A percentile compares a stretch with the other conserved stretches of the same genome.
phyloP scores from a whole-genome alignment of 2,888 invertebrate species.

The Eubasilissa splendida region DNA sequence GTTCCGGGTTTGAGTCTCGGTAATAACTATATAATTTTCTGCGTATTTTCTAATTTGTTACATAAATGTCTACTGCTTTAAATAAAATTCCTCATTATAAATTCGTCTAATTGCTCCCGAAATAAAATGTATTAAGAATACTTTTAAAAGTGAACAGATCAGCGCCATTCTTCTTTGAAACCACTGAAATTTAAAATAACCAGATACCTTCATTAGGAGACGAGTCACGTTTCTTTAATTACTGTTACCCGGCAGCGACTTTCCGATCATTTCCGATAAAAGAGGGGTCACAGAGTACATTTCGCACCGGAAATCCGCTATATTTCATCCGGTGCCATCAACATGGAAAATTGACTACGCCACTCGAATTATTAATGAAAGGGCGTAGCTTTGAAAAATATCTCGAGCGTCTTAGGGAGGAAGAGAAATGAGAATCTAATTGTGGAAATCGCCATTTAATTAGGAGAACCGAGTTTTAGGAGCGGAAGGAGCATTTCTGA shows the following conservation, averaged over 20 bases:
- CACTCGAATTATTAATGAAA: slow-evolving; percentile 43
- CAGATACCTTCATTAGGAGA: slow-evolving; percentile 44
- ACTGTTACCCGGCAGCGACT: slow-evolving; percentile 50
- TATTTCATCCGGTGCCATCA: slow-evolving; percentile 46
- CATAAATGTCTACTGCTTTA: too few species aligned
- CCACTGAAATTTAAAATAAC: too few species aligned
- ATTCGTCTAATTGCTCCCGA: too few species aligned
- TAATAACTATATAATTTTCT: too few species aligned
- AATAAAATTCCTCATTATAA: too few species aligned
- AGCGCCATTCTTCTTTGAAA: too few species aligned
- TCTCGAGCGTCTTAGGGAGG: slow-evolving; percentile 18
- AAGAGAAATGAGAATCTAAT: slow-evolving; percentile 21
- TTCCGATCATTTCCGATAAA: slow-evolving; percentile 57
- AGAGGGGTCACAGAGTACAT: slow-evolving; percentile 24
- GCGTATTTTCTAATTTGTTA: too few species aligned
- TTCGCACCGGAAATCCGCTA: slow-evolving; percentile 43
- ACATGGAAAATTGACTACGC: slow-evolving; percentile 46
- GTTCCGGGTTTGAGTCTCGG: too few species aligned
- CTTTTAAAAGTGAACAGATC: too few species aligned
- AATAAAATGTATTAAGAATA: too few species aligned
- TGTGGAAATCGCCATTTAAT: slow-evolving; percentile 43
- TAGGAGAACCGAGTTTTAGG: slow-evolving; percentile 16
- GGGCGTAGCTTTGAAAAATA: slow-evolving; percentile 22
- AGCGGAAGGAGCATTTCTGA: slow-evolving; percentile 22
- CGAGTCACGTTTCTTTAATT: slow-evolving; percentile 57